Conservation (phyloP, 2,797 vertebrate genomes). For the Distichodus sexfasciatus region DNA sequence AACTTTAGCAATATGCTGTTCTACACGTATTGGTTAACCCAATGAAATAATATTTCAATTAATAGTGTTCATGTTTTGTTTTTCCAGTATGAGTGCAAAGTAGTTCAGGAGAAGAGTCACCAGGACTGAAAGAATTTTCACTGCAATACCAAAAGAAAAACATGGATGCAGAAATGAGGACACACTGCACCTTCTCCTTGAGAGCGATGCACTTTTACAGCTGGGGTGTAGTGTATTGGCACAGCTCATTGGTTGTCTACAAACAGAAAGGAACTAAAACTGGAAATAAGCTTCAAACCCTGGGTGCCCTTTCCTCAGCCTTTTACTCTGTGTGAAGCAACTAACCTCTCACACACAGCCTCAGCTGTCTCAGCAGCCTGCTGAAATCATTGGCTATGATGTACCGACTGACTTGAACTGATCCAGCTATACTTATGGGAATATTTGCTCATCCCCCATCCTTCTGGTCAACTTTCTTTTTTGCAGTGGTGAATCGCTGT, state of each 20-base stretch:
- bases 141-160: constrained; percentile 28
- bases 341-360: constrained; percentile 7
- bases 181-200: neutral
- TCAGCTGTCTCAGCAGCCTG: neutral
- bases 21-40: no score
- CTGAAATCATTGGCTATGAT: constrained; percentile 52
- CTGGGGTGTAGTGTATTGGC: neutral
- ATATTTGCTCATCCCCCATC: neutral
- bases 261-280: neutral
- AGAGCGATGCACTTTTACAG: neutral
- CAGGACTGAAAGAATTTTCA: constrained; percentile 77
- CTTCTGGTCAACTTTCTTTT: neutral
- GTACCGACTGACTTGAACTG: constrained; percentile 58
- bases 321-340: constrained; percentile 9
- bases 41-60: neutral
- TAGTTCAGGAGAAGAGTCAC: constrained; percentile 86
- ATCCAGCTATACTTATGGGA: neutral
- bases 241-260: neutral
- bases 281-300: neutral
- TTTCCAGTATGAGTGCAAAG: constrained; percentile 89
- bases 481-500: neutral
- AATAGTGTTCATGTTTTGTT: constrained; percentile 13
- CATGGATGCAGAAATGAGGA: neutral
- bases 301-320: constrained; percentile 5
- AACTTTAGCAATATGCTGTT: neutral